Evolutionary conservation across 2,797 vertebrate genomes (phyloP), one percentile per base, ranked within the genome.

Genomic region (Sebastes paucispinis): DNA sequence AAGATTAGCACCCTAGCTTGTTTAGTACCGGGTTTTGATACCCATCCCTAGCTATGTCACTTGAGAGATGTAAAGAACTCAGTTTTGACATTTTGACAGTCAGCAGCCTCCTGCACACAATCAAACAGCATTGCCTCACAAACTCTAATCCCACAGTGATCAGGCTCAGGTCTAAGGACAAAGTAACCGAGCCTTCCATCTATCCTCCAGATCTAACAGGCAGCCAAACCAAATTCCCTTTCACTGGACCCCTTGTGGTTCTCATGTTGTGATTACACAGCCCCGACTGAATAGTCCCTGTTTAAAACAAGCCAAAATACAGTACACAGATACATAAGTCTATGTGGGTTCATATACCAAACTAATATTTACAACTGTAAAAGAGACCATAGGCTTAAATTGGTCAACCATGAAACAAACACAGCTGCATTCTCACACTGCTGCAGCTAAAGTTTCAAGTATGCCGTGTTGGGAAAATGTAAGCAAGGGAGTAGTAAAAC

Each of bases 211-310:
- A 88, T 87, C 32, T 10, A 22, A 34, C 58, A 77, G 65, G 64
- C 64, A 80, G 89, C 89, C 87, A 91, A 91, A 88, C 88, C 89
- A 84, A 67, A 83, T 75, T 84, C 67, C 70, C 78, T 88, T 88
- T 71, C 86, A 88, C 75, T 82, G 72, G 20, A 75, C 84, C 60
- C 60, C 74, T 87, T 91, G 89, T 72, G 90, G 90, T 88, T 80
- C 34, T 69, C 47, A 71, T 81, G 81, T 88, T 91, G 85, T 90
- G 79, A 82, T 85, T 89, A 66, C 79, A 60, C 85, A 79, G 86
- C 73, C 73, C 85, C 80, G 34, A 77, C 79, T 74, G 88, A 87
- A 85, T 67, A 60, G 77, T 72, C 77, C 60, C 73, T 62, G 77
- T 81, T 67, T 83, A 81, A 83, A 86, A 87, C 75, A 77, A 55